phyloP scores from a whole-genome alignment of 2,888 invertebrate genomes.

The Aleiodes alternator region DNA sequence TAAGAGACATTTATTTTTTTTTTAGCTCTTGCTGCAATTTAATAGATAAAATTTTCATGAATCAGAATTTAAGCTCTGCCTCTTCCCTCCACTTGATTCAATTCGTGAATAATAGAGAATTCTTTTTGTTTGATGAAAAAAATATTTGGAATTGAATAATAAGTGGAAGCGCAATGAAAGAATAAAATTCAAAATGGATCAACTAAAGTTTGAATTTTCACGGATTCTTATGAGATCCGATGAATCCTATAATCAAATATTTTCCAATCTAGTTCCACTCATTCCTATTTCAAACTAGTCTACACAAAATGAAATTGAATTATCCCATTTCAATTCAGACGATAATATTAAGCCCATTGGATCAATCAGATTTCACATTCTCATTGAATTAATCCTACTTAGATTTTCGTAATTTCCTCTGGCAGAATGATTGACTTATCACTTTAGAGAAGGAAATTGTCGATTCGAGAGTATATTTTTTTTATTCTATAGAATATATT shows the following conservation, averaged over 20 bases:
- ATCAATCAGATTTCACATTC: conserved; percentile 10
- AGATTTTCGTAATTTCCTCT: conserved; percentile 8
- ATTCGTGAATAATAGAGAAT: too few relatives aligned
- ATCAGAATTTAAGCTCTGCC: too few relatives aligned
- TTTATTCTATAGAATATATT: too few relatives aligned
- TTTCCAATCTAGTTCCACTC: conserved; percentile 19
- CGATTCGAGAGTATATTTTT: too few relatives aligned
- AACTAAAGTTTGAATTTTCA: neutral
- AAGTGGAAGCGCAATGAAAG: neutral
- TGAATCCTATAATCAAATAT: conserved; percentile 15
- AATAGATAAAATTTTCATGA: too few relatives aligned
- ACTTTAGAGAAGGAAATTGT: conserved; percentile 43
- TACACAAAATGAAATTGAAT: conserved; percentile 9
- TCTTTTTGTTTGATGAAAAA: neutral
- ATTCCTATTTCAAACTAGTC: neutral
- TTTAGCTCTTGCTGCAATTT: too few relatives aligned
- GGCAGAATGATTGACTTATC: conserved; percentile 33
- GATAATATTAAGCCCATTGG: conserved; percentile 7
- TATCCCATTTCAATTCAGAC: conserved; percentile 4
- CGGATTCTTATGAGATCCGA: neutral
- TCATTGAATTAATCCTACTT: conserved; percentile 21
- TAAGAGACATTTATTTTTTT: too few relatives aligned
- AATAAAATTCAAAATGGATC: neutral
- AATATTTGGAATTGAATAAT: neutral
- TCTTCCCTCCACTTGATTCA: too few relatives aligned